Evolutionary conservation across 2,888 invertebrate genomes (phyloP), one percentile per base, ranked within the genome.

Genomic region (Andrena marginata): DNA sequence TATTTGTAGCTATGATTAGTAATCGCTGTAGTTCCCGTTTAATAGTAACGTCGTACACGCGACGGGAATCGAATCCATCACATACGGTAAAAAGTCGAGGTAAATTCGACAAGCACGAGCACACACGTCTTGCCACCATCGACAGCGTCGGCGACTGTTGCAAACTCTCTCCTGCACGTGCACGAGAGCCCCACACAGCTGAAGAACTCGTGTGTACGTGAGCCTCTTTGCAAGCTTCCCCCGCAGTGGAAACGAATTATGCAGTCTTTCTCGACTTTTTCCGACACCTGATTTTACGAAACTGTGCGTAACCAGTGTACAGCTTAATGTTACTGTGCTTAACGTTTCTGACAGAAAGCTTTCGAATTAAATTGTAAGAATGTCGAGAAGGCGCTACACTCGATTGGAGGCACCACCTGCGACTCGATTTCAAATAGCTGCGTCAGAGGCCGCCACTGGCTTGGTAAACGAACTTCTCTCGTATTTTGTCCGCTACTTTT

Each of bases 91-190:
- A 60, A 71, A 71, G 63, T 42, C 29, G 23, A 23, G 26, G 31
- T 42, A 69, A 73, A 64, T 23, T 54, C 31, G 63, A 76, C 51
- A 49, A 8, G 23, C 33, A 62, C 63, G 8, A 62, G 51, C 62
- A 73, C 67, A 56, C 68, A 79, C 83, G 42, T 42, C 70, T 80
- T 72, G 67, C 75, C 49, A 67, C 54, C 31, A 51, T 69, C 73
- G 83, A 69, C 69, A 51, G 65, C 76, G 60, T 80, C 73, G 72
- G 60, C 75, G 71, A 84, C 84, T 84, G 79, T 65, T 69, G 75
- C 77, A 54, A 83, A 79, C 84, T 84, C 84, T 83, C 84, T 83
- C 79, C 69, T 69, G 84, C 75, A 79, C 83, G 84, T 84, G 84
- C 65, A 70, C 29, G 64, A 59, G 10, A 48, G 16, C 23, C 42